Conservation (phyloP, 2,888 invertebrate genomes). For the Eristalis intricaria region DNA sequence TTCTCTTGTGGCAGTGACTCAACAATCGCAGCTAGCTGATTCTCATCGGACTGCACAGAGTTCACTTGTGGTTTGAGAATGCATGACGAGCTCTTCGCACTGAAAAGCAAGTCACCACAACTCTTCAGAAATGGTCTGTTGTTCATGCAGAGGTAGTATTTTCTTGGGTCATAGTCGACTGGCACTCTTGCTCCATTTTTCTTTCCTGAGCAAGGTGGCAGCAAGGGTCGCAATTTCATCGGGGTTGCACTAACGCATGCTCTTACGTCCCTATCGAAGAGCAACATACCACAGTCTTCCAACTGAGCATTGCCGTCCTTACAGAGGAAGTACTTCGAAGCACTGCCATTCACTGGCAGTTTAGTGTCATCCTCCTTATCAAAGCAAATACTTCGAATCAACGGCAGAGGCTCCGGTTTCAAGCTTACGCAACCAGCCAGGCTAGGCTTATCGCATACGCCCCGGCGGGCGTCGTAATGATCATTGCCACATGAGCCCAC, state of each 20-base stretch:
- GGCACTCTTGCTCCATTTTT: slow-evolving; percentile 37
- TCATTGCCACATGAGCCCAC: slow-evolving; percentile 74
- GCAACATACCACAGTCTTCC: slow-evolving; percentile 10
- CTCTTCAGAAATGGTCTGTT: slow-evolving; percentile 48
- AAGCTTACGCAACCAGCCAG: slow-evolving; percentile 59
- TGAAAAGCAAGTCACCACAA: slow-evolving; percentile 48
- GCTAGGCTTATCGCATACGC: slow-evolving; percentile 73
- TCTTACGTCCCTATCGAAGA: not conserved
- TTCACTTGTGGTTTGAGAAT: not conserved
- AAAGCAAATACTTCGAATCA: slow-evolving; percentile 71
- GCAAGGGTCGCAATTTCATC: not conserved
- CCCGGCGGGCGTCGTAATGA: slow-evolving; percentile 74
- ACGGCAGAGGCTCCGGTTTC: not conserved
- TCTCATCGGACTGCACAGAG: too few relatives aligned
- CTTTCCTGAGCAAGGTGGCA: slow-evolving; percentile 9
- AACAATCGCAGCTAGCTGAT: too few relatives aligned
- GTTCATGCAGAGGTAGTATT: slow-evolving; percentile 52
- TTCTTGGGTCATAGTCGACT: slow-evolving; percentile 6
- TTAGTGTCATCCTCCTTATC: slow-evolving; percentile 75
- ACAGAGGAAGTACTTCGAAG: slow-evolving; percentile 77
- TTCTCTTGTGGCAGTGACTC: too few relatives aligned
- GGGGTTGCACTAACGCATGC: not conserved
- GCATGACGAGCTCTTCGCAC: slow-evolving; percentile 17
- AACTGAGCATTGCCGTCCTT: not conserved
- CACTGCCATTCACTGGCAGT: slow-evolving; percentile 76